These are phyloP conservation scores for Oscheius sp. DNA, from an alignment of 1,140 invertebrate genomes.

Conservation along the genomic window DNA sequence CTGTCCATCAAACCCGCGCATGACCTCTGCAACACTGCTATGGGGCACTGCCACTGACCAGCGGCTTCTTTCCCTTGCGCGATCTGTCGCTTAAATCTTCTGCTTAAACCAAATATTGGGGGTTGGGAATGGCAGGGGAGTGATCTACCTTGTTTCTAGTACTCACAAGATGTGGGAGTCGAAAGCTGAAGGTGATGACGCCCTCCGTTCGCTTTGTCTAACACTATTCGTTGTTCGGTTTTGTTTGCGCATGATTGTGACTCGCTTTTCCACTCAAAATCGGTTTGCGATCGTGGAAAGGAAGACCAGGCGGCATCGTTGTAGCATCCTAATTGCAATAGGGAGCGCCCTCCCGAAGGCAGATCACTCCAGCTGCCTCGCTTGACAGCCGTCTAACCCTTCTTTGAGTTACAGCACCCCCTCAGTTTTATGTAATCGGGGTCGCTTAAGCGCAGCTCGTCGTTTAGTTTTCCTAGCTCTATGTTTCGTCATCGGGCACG, in stretches of 20 bases:
- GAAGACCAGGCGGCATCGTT: no score
- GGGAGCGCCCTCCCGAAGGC: no score
- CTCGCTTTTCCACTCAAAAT: neutral
- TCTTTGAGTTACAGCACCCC: neutral
- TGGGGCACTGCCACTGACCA: no score
- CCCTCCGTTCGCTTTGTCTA: slow-evolving; percentile 12
- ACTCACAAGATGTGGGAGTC: slow-evolving; percentile 13
- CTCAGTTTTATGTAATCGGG: no score
- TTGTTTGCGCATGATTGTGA: slow-evolving; percentile 7
- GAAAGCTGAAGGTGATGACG: slow-evolving; percentile 9
- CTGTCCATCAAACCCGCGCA: no score
- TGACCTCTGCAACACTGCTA: no score
- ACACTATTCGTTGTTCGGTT: slow-evolving; percentile 8
- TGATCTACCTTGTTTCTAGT: slow-evolving; percentile 14
- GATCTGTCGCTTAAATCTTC: no score
- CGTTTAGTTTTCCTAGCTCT: neutral
- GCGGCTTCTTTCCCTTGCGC: no score
- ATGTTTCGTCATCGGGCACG: neutral
- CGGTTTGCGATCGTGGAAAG: no score
- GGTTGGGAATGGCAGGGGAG: neutral
- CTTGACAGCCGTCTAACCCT: neutral
- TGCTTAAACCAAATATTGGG: no score
- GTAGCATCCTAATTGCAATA: no score
- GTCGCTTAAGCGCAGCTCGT: neutral
- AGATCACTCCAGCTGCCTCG: slow-evolving; percentile 10